Evolutionary conservation across 2,113 vertebrate species (phyloP).

Genomic region (Chionomys nivalis): DNA sequence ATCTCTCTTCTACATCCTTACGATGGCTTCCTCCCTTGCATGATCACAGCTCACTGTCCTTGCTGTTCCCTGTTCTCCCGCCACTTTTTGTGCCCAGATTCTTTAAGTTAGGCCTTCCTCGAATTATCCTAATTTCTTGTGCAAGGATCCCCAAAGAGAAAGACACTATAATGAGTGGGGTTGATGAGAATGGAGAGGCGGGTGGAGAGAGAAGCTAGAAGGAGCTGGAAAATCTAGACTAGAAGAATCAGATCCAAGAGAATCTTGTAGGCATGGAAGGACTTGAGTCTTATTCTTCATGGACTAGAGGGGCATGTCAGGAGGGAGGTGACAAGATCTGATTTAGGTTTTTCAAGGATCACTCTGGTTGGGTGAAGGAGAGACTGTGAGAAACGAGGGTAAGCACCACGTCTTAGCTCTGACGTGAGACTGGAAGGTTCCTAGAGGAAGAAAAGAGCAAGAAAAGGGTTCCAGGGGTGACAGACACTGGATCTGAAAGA

Average conservation of each 20-base stretch:
- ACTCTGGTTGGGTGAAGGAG: background rate
- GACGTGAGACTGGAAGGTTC: background rate
- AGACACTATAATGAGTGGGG: background rate
- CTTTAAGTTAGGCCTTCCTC: background rate
- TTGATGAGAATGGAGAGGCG: background rate
- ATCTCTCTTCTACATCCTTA: background rate
- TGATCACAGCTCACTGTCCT: background rate
- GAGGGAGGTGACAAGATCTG: background rate
- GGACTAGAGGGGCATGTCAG: background rate
- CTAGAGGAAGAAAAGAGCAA: background rate
- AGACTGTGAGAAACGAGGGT: background rate
- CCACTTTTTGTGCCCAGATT: background rate
- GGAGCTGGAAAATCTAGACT: background rate
- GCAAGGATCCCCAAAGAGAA: background rate
- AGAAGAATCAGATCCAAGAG: background rate
- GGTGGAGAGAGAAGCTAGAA: background rate
- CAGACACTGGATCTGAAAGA: background rate
- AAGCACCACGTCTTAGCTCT: background rate
- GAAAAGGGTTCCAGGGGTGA: background rate
- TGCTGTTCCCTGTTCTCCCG: background rate
- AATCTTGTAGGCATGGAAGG: background rate
- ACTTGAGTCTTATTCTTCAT: background rate
- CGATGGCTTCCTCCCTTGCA: background rate
- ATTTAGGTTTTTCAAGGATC: background rate
- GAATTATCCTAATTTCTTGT: background rate